Conservation (phyloP, 1,140 invertebrate genomes). For the Oscheius sp. region DNA sequence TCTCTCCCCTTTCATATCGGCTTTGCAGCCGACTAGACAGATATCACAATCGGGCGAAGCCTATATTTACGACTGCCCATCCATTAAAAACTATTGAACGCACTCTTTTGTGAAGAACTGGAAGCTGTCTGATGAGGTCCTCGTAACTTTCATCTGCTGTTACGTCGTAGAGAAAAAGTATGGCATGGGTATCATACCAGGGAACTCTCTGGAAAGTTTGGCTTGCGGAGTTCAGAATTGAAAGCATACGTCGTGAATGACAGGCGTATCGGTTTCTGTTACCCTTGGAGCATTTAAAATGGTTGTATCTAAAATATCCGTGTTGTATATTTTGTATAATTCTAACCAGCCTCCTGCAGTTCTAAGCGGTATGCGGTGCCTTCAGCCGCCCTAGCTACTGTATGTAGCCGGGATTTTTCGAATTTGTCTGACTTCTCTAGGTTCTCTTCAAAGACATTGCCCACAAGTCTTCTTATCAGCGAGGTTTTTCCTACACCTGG, state of each 20-base stretch:
- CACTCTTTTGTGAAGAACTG: background rate
- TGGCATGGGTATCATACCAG: background rate
- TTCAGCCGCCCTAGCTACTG: background rate
- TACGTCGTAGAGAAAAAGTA: slow-evolving; percentile 3
- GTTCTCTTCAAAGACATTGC: background rate
- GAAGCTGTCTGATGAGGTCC: background rate
- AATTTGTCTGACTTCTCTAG: background rate
- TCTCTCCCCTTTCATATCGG: background rate
- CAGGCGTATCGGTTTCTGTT: background rate
- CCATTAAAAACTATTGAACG: background rate
- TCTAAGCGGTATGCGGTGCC: background rate
- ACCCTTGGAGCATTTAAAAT: background rate
- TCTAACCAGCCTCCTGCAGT: background rate
- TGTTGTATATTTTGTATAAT: background rate
- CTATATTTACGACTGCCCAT: background rate
- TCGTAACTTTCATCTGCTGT: slow-evolving; percentile 4
- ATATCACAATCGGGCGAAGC: slow-evolving; percentile 10
- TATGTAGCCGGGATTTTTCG: background rate
- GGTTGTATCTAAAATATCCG: background rate
- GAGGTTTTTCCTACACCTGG: background rate
- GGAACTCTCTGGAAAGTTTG: background rate
- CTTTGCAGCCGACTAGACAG: slow-evolving; percentile 4
- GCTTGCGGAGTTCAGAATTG: background rate
- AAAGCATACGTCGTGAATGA: background rate
- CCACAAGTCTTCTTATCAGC: slow-evolving; percentile 7